phyloP scores from a whole-genome alignment of 2,797 vertebrate species.

The Gadopsis bispinosus region DNA sequence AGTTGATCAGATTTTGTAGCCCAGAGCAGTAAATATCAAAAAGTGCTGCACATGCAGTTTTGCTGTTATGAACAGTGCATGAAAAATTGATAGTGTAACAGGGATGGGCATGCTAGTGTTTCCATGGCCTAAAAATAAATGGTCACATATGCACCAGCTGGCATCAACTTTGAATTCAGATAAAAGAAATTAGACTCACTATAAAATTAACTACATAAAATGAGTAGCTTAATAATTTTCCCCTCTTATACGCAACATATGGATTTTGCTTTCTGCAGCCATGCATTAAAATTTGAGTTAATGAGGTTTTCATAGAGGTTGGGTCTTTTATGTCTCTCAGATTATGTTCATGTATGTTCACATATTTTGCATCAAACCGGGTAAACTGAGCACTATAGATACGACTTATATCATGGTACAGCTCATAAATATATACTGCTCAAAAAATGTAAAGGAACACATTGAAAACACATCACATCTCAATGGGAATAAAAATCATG shows the following conservation, averaged over 20 bases:
- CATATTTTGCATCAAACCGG: neutral
- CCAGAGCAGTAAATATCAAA: slow-evolving; percentile 16
- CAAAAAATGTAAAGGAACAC: too few species aligned
- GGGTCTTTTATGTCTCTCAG: neutral
- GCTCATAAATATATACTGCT: neutral
- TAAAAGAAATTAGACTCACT: slow-evolving; percentile 28
- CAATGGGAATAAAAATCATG: too few species aligned
- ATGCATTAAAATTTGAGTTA: neutral
- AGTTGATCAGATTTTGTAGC: slow-evolving; percentile 18
- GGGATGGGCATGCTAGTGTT: slow-evolving; percentile 16
- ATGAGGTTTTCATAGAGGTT: neutral
- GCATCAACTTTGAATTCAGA: slow-evolving; percentile 30
- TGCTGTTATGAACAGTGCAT: slow-evolving; percentile 23
- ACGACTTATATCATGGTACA: too few species aligned
- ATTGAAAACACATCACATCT: too few species aligned
- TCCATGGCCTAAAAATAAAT: slow-evolving; percentile 33
- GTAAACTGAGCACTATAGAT: neutral
- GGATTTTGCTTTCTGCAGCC: neutral
- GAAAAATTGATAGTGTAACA: slow-evolving; percentile 15
- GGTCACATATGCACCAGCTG: slow-evolving; percentile 11
- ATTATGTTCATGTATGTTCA: neutral
- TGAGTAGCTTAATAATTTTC: slow-evolving; percentile 2
- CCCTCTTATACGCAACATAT: neutral
- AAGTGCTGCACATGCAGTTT: slow-evolving; percentile 38
- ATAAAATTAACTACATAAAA: slow-evolving; percentile 27